Percentiles rank a stretch among this genome's conserved stretches.
Evolutionary conservation across 1,140 invertebrate species (phyloP).

Genomic region (Oreohelix idahoensis): DNA sequence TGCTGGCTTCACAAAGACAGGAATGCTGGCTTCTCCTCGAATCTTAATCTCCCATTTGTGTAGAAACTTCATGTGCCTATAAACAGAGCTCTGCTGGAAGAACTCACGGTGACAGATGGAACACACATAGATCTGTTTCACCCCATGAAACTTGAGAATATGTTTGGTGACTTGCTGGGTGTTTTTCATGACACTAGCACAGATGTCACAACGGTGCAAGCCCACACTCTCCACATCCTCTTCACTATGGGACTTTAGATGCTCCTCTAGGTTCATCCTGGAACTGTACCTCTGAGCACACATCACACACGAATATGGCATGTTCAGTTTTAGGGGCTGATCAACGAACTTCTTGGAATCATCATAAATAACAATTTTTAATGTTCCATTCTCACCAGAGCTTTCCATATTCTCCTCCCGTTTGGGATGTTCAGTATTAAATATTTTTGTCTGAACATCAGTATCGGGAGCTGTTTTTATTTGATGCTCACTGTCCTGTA

Average conservation of each 20-base stretch:
- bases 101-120: slow-evolving; percentile 35
- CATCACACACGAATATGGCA: slow-evolving; percentile 13
- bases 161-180: slow-evolving; percentile 33
- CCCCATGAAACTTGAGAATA: slow-evolving; percentile 34
- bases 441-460: neutral
- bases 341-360: neutral
- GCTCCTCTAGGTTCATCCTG: slow-evolving; percentile 4
- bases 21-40: slow-evolving; percentile 27
- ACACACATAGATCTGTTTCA: slow-evolving; percentile 18
- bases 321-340: neutral
- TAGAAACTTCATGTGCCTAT: slow-evolving; percentile 32
- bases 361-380: slow-evolving; percentile 17
- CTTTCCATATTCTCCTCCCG: neutral
- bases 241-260: slow-evolving; percentile 18
- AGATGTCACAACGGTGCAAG: slow-evolving; percentile 24
- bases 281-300: neutral
- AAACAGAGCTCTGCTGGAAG: slow-evolving; percentile 31
- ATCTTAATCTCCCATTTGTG: slow-evolving; percentile 43
- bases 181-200: slow-evolving; percentile 31
- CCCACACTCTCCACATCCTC: slow-evolving; percentile 32
- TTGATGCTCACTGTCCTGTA: neutral
- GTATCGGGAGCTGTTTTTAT: neutral
- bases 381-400: neutral
- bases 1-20: slow-evolving; percentile 29
- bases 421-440: neutral